Conservation (phyloP, 2,888 invertebrate genomes). For the Drosophila mettleri region DNA sequence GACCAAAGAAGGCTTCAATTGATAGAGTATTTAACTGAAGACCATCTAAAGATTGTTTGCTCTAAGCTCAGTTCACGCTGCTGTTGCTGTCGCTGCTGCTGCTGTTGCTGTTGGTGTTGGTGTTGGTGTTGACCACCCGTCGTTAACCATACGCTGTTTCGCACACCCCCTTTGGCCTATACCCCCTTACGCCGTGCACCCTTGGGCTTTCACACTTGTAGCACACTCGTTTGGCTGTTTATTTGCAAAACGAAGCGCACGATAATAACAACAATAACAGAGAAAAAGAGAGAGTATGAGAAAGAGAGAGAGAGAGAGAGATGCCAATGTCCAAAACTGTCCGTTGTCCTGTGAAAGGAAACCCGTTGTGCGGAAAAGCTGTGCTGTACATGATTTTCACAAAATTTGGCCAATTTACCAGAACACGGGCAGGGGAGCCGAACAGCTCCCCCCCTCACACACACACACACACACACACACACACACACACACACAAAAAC, state of each 20-base stretch:
- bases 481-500: not conserved
- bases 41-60: not conserved
- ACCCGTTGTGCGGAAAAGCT: conserved; percentile 47
- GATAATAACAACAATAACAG: conserved; percentile 77
- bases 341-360: conserved; percentile 40
- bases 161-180: not conserved
- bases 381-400: conserved; percentile 71
- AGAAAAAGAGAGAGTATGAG: conserved; percentile 9
- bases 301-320: not conserved
- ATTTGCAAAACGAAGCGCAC: conserved; percentile 74
- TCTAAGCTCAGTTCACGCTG: conserved; percentile 1
- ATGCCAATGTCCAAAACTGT: conserved; percentile 34
- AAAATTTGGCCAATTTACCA: conserved; percentile 82
- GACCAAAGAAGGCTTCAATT: no score
- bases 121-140: conserved; percentile 28
- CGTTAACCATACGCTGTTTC: conserved; percentile 37
- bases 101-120: conserved; percentile 3
- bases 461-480: not conserved
- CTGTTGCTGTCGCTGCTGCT: not conserved
- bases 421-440: not conserved
- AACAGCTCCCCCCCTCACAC: not conserved
- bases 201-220: conserved; percentile 50
- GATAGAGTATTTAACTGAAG: conserved; percentile 7
- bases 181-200: not conserved
- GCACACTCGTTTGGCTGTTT: conserved; percentile 78